Conservation (phyloP, 1,140 invertebrate genomes). For the Meloidogyne exigua region DNA sequence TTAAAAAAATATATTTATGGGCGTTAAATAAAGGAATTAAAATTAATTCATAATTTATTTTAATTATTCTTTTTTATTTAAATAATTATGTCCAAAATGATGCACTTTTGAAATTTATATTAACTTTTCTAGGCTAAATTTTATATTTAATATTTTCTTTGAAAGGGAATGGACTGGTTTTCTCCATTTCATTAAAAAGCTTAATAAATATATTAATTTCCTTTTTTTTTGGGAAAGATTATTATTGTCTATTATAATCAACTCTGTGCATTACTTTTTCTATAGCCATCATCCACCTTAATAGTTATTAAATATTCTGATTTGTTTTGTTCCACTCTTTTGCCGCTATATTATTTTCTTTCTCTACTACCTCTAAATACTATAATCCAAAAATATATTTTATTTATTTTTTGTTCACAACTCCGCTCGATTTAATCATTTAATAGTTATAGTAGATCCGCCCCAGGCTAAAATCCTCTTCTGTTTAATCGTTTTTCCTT, state of each 20-base stretch:
- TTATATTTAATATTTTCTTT: not conserved
- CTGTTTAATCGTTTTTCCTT: not conserved
- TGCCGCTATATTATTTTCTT: not conserved
- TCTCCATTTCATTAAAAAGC: not conserved
- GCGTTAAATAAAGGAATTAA: too few relatives aligned
- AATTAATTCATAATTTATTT: too few relatives aligned
- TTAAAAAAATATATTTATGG: too few relatives aligned
- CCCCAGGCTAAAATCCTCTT: not conserved
- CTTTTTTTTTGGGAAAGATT: not conserved
- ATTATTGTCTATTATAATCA: not conserved
- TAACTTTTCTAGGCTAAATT: not conserved
- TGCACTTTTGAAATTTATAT: too few relatives aligned
- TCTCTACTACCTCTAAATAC: not conserved
- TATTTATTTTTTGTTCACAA: not conserved
- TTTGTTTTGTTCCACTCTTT: not conserved
- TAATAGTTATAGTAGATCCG: not conserved
- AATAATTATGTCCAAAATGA: too few relatives aligned
- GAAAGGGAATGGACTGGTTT: not conserved
- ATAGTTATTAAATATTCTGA: not conserved
- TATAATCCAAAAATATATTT: not conserved
- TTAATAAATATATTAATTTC: not conserved
- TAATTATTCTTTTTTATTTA: too few relatives aligned
- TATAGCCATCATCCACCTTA: too few relatives aligned
- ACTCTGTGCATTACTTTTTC: too few relatives aligned
- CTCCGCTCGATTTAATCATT: not conserved